These are phyloP conservation scores for Aplochiton taeniatus DNA, from an alignment of 2,797 vertebrate genomes.

Conservation along the genomic window DNA sequence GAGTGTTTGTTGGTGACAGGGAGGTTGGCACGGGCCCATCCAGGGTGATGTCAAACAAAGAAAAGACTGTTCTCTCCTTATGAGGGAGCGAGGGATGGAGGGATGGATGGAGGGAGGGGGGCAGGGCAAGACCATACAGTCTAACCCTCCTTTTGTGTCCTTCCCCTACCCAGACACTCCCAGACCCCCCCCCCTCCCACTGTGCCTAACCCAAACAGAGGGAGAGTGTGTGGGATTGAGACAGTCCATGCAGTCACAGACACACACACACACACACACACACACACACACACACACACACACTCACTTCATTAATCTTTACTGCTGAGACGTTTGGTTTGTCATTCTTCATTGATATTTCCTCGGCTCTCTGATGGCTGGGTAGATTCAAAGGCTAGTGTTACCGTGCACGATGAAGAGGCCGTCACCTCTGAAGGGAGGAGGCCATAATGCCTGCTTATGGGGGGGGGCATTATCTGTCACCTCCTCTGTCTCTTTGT, in stretches of 20 bases:
- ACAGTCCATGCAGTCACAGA: neutral
- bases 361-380: too few species aligned
- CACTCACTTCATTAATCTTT: neutral
- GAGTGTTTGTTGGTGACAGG: slow-evolving; percentile 59
- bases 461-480: too few species aligned
- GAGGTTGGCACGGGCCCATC: slow-evolving; percentile 62
- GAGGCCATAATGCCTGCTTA: too few species aligned
- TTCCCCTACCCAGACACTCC: slow-evolving; percentile 1
- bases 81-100: neutral
- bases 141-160: slow-evolving; percentile 2
- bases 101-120: slow-evolving; percentile 27
- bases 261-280: neutral
- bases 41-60: slow-evolving; percentile 58
- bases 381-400: too few species aligned
- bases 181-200: neutral
- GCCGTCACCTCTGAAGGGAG: too few species aligned
- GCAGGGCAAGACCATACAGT: neutral
- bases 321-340: too few species aligned
- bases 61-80: slow-evolving; percentile 2
- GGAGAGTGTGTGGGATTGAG: neutral
- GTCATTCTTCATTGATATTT: too few species aligned
- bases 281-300: neutral
- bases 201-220: neutral
- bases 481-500: too few species aligned
- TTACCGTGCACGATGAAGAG: too few species aligned